phyloP scores from a whole-genome alignment of 2,888 invertebrate species.

The Nomada fucata region DNA sequence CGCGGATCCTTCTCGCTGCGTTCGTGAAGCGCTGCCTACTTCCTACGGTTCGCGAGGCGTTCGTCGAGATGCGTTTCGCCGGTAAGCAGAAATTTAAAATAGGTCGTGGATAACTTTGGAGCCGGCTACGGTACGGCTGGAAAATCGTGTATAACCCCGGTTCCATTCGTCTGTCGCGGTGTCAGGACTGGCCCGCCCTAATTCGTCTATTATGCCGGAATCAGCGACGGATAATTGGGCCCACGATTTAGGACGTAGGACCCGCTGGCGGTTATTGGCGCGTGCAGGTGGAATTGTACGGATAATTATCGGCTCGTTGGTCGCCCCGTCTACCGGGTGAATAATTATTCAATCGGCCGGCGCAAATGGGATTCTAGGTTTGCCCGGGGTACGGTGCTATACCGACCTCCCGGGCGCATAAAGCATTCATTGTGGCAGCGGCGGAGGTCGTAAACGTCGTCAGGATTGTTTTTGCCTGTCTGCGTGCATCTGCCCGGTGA shows the following conservation, averaged over 20 bases:
- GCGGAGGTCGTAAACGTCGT: conserved; percentile 9
- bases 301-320: conserved; percentile 5
- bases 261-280: neutral
- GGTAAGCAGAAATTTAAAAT: no score
- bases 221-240: neutral
- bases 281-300: neutral
- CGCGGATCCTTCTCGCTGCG: no score
- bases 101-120: no score
- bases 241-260: neutral
- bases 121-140: no score
- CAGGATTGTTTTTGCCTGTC: conserved; percentile 14
- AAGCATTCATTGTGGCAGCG: conserved; percentile 21
- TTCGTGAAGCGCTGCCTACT: no score
- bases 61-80: no score
- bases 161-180: no score
- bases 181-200: neutral
- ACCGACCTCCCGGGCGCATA: neutral
- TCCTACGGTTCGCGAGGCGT: no score
- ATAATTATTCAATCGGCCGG: conserved; percentile 22
- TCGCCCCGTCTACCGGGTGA: neutral
- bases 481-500: conserved; percentile 19
- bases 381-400: neutral
- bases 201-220: neutral
- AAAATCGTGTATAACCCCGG: no score
- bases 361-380: conserved; percentile 28